A percentile compares a stretch with the other conserved stretches of the same genome.
These are phyloP conservation scores for Calypte anna DNA, from an alignment of 2,113 vertebrate species.

Conservation along the genomic window DNA sequence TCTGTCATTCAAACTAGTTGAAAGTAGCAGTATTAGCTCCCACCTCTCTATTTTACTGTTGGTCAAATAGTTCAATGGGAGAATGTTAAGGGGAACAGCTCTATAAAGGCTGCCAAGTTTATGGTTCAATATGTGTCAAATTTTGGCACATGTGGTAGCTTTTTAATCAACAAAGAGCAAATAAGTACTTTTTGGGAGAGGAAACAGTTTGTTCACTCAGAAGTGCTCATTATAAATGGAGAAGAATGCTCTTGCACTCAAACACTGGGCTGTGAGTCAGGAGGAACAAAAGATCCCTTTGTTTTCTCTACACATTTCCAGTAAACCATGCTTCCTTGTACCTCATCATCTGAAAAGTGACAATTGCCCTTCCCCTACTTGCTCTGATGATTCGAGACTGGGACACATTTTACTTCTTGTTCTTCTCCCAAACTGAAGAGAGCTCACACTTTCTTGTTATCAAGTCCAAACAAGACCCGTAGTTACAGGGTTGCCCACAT, in stretches of 20 bases:
- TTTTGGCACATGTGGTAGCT: not conserved
- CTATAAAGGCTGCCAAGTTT: not conserved
- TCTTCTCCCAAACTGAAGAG: not conserved
- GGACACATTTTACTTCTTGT: not conserved
- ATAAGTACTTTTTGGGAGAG: not conserved
- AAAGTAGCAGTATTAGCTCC: not conserved
- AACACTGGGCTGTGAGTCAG: not conserved
- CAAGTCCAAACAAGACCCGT: not conserved
- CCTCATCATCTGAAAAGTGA: rapidly evolving
- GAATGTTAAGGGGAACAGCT: not conserved
- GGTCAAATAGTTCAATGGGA: not conserved
- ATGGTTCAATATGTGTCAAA: not conserved
- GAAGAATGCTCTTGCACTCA: not conserved
- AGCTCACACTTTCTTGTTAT: not conserved
- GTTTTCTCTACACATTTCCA: not conserved
- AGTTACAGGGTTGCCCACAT: not conserved
- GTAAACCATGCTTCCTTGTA: not conserved
- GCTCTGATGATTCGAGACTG: not conserved
- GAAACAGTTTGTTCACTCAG: not conserved
- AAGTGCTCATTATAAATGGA: not conserved
- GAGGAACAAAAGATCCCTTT: not conserved
- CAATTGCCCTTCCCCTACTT: not conserved
- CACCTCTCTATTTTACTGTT: not conserved
- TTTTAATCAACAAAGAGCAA: not conserved
- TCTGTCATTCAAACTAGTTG: not conserved